Evolutionary conservation across 2,797 vertebrate genomes (phyloP).

Genomic region (Labeo calbasu): DNA sequence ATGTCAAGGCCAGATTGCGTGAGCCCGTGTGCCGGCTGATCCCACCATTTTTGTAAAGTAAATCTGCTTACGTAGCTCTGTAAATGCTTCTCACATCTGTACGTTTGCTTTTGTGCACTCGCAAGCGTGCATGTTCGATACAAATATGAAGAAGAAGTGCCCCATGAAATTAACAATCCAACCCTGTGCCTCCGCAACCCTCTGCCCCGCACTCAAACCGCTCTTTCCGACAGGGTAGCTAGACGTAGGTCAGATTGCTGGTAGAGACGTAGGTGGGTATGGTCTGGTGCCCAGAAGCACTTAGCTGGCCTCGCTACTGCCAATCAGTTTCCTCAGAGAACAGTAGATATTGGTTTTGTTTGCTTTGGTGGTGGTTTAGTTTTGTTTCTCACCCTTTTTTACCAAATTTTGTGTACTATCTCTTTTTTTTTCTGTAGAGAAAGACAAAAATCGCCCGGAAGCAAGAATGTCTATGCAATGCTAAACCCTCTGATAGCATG

Average conservation of each 20-base stretch:
- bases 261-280: neutral
- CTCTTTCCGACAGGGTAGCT: slow-evolving; percentile 42
- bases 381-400: slow-evolving; percentile 64
- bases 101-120: slow-evolving; percentile 66
- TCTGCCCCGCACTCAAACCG: slow-evolving; percentile 40
- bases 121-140: slow-evolving; percentile 70
- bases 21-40: slow-evolving; percentile 54
- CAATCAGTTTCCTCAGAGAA: slow-evolving; percentile 62
- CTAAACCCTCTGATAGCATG: slow-evolving; percentile 60
- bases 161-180: slow-evolving; percentile 73
- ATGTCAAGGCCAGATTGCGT: slow-evolving; percentile 58
- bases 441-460: slow-evolving; percentile 67
- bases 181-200: slow-evolving; percentile 71
- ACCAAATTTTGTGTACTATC: slow-evolving; percentile 75
- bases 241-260: slow-evolving; percentile 4
- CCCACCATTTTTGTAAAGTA: slow-evolving; percentile 68
- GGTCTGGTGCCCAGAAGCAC: slow-evolving; percentile 25
- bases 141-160: slow-evolving; percentile 68
- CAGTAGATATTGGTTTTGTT: slow-evolving; percentile 59
- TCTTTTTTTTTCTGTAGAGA: slow-evolving; percentile 63
- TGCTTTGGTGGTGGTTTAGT: slow-evolving; percentile 60
- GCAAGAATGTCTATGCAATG: slow-evolving; percentile 81
- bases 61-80: slow-evolving; percentile 64
- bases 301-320: slow-evolving; percentile 61
- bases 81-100: slow-evolving; percentile 70